These are phyloP conservation scores for Choloepus didactylus DNA, from an alignment of 2,797 vertebrate species.

Conservation along the genomic window DNA sequence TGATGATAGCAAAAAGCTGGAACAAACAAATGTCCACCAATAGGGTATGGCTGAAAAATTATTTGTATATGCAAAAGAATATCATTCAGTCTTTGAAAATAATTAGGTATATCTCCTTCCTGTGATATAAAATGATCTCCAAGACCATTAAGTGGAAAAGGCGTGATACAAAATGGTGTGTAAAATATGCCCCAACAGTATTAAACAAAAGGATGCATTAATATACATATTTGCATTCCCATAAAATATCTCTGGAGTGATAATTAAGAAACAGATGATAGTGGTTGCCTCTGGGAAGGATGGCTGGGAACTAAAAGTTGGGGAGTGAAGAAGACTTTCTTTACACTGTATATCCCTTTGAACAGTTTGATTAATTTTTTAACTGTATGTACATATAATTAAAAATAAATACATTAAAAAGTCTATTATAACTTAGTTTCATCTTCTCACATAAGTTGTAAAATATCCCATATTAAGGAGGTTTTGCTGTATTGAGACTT, in stretches of 20 bases:
- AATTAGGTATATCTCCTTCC: constrained; percentile 46
- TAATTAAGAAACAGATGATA: constrained; percentile 77
- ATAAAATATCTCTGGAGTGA: constrained; percentile 78
- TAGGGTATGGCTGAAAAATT: not conserved
- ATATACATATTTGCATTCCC: constrained; percentile 73
- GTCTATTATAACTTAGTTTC: constrained; percentile 54
- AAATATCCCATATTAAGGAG: constrained; percentile 28
- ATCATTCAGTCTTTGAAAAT: constrained; percentile 57
- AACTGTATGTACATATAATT: constrained; percentile 60
- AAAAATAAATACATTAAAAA: constrained; percentile 71
- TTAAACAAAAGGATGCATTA: constrained; percentile 60
- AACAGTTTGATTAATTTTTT: constrained; percentile 77
- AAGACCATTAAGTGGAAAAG: constrained; percentile 32
- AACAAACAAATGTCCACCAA: not conserved
- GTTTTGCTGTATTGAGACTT: constrained; percentile 43
- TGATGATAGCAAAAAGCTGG: not conserved
- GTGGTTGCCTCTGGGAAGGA: constrained; percentile 78
- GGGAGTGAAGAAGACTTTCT: constrained; percentile 64
- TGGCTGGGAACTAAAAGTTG: constrained; percentile 62
- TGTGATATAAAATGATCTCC: constrained; percentile 2
- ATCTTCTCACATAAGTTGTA: not conserved
- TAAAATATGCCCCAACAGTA: constrained; percentile 32
- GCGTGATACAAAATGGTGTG: constrained; percentile 31
- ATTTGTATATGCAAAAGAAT: not conserved
- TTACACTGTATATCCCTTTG: constrained; percentile 66